Conservation (phyloP, 2,888 invertebrate genomes). For the Calliphora vomitoria region DNA sequence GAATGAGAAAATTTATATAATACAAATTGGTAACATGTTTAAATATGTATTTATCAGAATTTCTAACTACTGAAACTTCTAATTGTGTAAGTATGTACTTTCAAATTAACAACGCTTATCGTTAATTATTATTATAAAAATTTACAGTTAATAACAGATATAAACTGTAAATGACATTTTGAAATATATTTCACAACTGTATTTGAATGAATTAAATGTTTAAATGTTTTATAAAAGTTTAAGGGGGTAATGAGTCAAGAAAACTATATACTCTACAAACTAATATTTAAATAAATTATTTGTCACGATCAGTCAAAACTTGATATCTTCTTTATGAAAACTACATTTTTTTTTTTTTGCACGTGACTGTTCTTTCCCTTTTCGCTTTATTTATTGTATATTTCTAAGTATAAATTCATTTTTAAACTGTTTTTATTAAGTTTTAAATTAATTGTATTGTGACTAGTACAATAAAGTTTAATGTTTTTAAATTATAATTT, state of each 20-base stretch:
- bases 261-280: too few relatives aligned
- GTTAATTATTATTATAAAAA: neutral
- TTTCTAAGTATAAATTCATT: constrained; percentile 16
- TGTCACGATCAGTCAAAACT: neutral
- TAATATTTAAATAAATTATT: too few relatives aligned
- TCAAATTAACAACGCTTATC: constrained; percentile 8
- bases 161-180: constrained; percentile 18
- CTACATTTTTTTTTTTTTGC: neutral
- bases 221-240: too few relatives aligned
- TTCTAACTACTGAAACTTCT: constrained; percentile 18
- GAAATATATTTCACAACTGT: constrained; percentile 9
- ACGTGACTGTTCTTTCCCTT: neutral
- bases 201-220: constrained; percentile 4
- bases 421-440: constrained; percentile 1
- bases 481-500: constrained; percentile 47
- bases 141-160: constrained; percentile 9
- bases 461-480: constrained; percentile 50
- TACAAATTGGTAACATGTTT: neutral
- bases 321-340: too few relatives aligned
- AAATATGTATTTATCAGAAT: neutral
- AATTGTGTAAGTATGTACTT: neutral
- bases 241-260: too few relatives aligned
- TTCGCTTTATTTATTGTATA: neutral
- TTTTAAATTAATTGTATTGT: constrained; percentile 3
- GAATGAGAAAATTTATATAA: neutral